Evolutionary conservation across 2,888 invertebrate species (phyloP).

Genomic region (Stenurella melanura): DNA sequence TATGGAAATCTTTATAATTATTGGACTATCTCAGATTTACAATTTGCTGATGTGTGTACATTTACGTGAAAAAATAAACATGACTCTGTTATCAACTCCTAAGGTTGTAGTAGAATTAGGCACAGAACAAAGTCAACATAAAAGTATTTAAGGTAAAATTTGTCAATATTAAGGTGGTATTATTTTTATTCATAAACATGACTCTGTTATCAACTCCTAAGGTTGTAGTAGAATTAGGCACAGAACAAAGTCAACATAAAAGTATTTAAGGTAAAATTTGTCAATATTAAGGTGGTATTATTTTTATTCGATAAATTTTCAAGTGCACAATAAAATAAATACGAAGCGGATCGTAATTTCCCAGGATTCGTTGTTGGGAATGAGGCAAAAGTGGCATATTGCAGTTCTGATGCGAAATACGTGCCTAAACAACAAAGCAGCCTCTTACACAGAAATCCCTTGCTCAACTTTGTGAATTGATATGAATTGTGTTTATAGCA

Average conservation of each 20-base stretch:
- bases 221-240: no score
- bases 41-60: no score
- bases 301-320: background rate
- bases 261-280: no score
- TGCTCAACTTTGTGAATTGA: conserved; percentile 62
- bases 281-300: background rate
- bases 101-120: no score
- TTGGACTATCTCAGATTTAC: no score
- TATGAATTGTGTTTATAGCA: conserved; percentile 58
- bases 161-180: background rate
- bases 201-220: no score
- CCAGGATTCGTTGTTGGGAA: conserved; percentile 23
- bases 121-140: no score
- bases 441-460: conserved; percentile 67
- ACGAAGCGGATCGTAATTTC: conserved; percentile 18
- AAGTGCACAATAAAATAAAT: background rate
- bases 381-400: conserved; percentile 40
- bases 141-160: no score
- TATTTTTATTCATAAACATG: background rate
- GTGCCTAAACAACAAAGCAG: conserved; percentile 66
- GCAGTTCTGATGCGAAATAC: conserved; percentile 62
- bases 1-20: no score
- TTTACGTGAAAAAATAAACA: no score
- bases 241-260: no score
- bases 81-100: no score